Conservation (phyloP, 1,140 invertebrate species). For the Hypothenemus hampei region DNA sequence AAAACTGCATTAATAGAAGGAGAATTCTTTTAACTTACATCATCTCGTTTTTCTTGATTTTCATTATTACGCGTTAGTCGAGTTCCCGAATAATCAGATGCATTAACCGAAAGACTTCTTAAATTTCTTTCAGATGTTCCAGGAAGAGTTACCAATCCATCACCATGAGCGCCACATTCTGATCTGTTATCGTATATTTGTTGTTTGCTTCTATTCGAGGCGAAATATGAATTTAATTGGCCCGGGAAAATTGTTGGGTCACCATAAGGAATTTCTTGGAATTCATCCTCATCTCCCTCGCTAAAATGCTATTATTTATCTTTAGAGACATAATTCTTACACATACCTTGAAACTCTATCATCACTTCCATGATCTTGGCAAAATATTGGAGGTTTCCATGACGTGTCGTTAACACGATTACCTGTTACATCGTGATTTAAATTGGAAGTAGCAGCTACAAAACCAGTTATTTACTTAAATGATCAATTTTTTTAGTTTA, state of each 20-base stretch:
- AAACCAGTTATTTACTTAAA: background rate
- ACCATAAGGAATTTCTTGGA: conserved; percentile 34
- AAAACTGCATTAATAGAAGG: background rate
- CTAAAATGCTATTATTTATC: conserved; percentile 29
- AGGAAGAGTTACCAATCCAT: conserved; percentile 16
- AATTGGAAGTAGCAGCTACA: conserved; percentile 38
- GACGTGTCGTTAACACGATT: conserved; percentile 21
- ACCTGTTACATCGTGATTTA: conserved; percentile 40
- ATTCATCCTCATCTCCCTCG: conserved; percentile 41
- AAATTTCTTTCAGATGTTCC: conserved; percentile 23
- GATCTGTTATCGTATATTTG: background rate
- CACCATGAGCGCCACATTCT: conserved; percentile 2
- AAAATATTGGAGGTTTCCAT: conserved; percentile 24
- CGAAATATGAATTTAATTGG: conserved; percentile 28
- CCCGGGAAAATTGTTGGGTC: conserved; percentile 19
- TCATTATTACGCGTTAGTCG: conserved; percentile 8
- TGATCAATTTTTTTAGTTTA: background rate
- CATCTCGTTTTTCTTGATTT: conserved; percentile 16
- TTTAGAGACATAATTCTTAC: too few relatives aligned
- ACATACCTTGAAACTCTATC: conserved; percentile 35
- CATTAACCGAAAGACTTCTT: conserved; percentile 18
- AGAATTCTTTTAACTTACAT: background rate
- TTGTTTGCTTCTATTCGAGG: conserved; percentile 1
- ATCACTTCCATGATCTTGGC: conserved; percentile 25
- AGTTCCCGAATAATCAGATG: conserved; percentile 7